Evolutionary conservation across 53 echinoderm and acorn worm genomes (phyloP).

Genomic region (Patiria pectinifera): DNA sequence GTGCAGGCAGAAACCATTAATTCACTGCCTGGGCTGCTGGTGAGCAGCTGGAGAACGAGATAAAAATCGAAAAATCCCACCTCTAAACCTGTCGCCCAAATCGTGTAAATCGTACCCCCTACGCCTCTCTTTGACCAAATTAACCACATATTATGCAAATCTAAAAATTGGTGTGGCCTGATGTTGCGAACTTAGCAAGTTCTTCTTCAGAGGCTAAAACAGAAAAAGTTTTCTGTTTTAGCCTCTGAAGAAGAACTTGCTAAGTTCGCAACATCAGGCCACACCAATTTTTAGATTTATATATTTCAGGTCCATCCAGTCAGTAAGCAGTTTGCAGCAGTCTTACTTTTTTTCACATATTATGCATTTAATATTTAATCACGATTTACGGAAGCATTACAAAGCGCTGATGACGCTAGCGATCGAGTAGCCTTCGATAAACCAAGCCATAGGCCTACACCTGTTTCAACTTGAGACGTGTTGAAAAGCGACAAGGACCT

Average conservation of each 20-base stretch:
- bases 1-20: too few relatives aligned
- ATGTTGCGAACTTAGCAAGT: too few relatives aligned
- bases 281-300: too few relatives aligned
- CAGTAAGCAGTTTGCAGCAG: too few relatives aligned
- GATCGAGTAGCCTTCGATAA: not conserved
- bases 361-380: not conserved
- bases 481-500: not conserved
- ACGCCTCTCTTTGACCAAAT: not conserved
- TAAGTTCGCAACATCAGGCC: too few relatives aligned
- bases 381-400: not conserved
- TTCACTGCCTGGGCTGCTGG: too few relatives aligned
- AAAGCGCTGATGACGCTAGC: not conserved
- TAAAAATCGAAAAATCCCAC: not conserved
- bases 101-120: not conserved
- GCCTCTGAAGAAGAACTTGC: too few relatives aligned
- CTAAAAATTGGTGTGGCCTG: too few relatives aligned
- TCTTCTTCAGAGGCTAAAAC: too few relatives aligned
- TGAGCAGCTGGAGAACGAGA: not conserved
- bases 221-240: too few relatives aligned
- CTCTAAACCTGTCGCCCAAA: not conserved
- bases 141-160: not conserved
- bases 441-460: not conserved
- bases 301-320: too few relatives aligned
- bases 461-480: slow-evolving; percentile 6
- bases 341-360: too few relatives aligned